These are phyloP conservation scores for Gryllus longicercus DNA, from an alignment of 2,888 invertebrate species.

Conservation along the genomic window DNA sequence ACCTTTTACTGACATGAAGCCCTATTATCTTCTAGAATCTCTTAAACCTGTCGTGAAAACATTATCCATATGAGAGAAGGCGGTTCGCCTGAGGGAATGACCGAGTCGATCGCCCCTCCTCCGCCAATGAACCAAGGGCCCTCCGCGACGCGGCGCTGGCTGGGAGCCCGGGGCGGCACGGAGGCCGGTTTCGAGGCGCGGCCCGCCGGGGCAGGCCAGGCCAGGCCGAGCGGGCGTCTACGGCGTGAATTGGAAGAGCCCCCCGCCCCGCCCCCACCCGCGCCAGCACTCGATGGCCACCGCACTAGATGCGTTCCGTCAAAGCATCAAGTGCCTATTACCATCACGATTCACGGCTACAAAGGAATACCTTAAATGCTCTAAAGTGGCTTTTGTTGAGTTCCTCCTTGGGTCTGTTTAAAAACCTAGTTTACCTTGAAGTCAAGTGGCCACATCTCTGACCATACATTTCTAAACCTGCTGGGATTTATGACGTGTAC, in stretches of 20 bases:
- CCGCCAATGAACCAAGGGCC: no score
- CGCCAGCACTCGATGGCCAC: not conserved
- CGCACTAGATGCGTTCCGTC: not conserved
- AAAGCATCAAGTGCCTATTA: slow-evolving; percentile 17
- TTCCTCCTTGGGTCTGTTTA: not conserved
- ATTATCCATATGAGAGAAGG: no score
- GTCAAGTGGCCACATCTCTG: slow-evolving; percentile 6
- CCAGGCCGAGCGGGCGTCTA: no score
- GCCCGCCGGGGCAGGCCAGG: no score
- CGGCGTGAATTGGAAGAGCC: not conserved
- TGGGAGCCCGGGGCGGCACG: no score
- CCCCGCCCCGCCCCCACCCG: not conserved
- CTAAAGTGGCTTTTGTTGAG: slow-evolving; percentile 7
- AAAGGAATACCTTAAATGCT: slow-evolving; percentile 17
- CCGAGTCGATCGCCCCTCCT: no score
- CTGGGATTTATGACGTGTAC: slow-evolving; percentile 17
- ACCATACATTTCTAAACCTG: slow-evolving; percentile 9
- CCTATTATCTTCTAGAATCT: no score
- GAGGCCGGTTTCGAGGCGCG: no score
- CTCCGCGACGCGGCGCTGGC: no score
- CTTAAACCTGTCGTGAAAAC: no score
- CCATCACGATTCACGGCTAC: slow-evolving; percentile 17
- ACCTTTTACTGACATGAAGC: no score
- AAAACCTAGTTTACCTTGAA: slow-evolving; percentile 17
- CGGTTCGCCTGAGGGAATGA: no score